A percentile compares a stretch with the other conserved stretches of the same genome.
These are phyloP conservation scores for Ips nitidus DNA, from an alignment of 1,140 invertebrate species.

Conservation along the genomic window DNA sequence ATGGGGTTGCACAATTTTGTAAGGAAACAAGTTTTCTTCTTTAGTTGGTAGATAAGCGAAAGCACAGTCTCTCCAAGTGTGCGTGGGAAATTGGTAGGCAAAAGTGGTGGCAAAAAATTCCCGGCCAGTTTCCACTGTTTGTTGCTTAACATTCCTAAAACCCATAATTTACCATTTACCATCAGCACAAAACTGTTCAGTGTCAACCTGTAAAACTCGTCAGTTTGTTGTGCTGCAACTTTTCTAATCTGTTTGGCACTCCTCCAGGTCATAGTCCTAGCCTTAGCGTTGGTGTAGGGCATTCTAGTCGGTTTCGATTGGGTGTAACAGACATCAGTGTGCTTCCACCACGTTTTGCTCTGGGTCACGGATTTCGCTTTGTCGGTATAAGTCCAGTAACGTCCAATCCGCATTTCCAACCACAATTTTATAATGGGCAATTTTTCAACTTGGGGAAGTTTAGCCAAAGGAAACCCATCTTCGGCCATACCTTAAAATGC, in stretches of 20 bases:
- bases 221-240: slow-evolving; percentile 12
- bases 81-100: slow-evolving; percentile 43
- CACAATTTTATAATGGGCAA: slow-evolving; percentile 48
- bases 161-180: slow-evolving; percentile 4
- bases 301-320: slow-evolving; percentile 15
- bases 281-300: slow-evolving; percentile 17
- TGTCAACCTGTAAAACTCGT: slow-evolving; percentile 23
- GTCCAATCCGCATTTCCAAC: slow-evolving; percentile 43
- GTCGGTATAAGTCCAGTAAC: slow-evolving; percentile 42
- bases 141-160: slow-evolving; percentile 38
- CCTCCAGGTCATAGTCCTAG: slow-evolving; percentile 32
- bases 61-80: slow-evolving; percentile 45
- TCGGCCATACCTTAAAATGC: slow-evolving; percentile 36
- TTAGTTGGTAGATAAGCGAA: slow-evolving; percentile 47
- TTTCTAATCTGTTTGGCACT: slow-evolving; percentile 22
- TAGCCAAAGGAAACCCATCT: slow-evolving; percentile 49
- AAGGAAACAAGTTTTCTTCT: slow-evolving; percentile 39
- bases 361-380: slow-evolving; percentile 28
- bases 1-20: slow-evolving; percentile 19
- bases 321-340: slow-evolving; percentile 26
- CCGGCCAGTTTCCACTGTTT: slow-evolving; percentile 39
- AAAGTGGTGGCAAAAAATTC: slow-evolving; percentile 46
- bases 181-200: background rate
- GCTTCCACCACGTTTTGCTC: slow-evolving; percentile 26
- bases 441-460: slow-evolving; percentile 45